Base-by-base conservation (phyloP, 2,888 invertebrate genomes). In the Andrena flavipes region DNA sequence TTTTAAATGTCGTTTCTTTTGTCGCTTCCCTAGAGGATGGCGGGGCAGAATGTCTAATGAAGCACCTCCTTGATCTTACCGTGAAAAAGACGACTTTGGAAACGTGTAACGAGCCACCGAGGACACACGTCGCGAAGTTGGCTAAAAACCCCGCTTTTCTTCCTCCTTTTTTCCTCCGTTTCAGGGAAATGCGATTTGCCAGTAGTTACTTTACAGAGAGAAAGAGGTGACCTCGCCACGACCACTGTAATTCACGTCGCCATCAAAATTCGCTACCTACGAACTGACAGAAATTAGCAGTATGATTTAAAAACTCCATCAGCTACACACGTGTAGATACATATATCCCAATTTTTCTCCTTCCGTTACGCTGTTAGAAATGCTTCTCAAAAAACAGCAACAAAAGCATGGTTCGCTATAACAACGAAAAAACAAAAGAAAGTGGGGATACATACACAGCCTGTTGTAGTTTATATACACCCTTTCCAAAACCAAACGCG, bases 1-100 rank as follows among this genome's bases (percentile, higher is more conserved):
- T 85, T 84, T 85, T 84, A 84, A 85, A 82, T 80, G 84, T 69
- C 75, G 59, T 68, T 56, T 73, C 76, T 76, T 75, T 75, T 78
- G 74, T 84, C 71, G 63, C 49, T 48, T 35, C 10, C 16, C 26
- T 29, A 10, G 23, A 35, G 23, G 33, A 74, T 48, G 59, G 23
- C 13, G 33, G 68, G 60, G 65, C 71, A 74, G 82, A 79, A 78
- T 75, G 75, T 82, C 84, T 84, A 82, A 84, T 84, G 84, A 84
- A 84, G 84, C 80, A 62, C 54, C 80, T 74, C 84, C 84, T 83
- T 80, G 76, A 74, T 83, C 80, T 74, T 77, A 78, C 60, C 49
- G 68, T 16, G 56, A 81, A 68, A 75, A 76, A 68, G 35, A 54
- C 3, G 67, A 51, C 49, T 29, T 62, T 49, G 56, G 56, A 65